phyloP scores from a whole-genome alignment of 1,140 invertebrate genomes.

The Meloidogyne floridensis region DNA sequence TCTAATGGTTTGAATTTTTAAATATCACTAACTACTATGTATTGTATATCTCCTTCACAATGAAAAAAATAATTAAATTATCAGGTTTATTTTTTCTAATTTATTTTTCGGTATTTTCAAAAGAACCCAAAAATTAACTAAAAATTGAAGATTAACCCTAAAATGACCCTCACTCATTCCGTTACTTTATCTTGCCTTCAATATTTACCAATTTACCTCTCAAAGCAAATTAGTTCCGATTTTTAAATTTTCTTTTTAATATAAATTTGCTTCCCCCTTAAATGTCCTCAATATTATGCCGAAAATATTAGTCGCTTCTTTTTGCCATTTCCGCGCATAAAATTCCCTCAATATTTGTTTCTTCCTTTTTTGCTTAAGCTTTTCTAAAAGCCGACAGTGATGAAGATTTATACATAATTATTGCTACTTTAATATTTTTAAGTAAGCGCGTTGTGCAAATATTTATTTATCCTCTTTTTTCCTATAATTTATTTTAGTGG shows the following conservation, averaged over 20 bases:
- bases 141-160: slow-evolving; percentile 1
- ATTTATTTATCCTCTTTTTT: neutral
- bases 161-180: neutral
- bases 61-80: no score
- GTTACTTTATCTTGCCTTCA: neutral
- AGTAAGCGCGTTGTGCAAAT: neutral
- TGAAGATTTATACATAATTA: neutral
- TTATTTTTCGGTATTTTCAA: neutral
- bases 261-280: neutral
- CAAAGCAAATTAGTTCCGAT: neutral
- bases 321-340: neutral
- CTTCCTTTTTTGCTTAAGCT: no score
- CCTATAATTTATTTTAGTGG: neutral
- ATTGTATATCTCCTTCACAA: no score
- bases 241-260: neutral
- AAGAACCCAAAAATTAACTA: neutral
- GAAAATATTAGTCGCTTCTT: neutral
- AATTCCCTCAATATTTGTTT: neutral
- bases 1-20: no score
- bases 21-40: no score
- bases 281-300: neutral
- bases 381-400: neutral
- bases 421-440: neutral
- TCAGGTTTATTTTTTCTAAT: neutral
- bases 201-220: no score